Evolutionary conservation across 2,797 vertebrate species (phyloP).

Genomic region (Platalea minor): DNA sequence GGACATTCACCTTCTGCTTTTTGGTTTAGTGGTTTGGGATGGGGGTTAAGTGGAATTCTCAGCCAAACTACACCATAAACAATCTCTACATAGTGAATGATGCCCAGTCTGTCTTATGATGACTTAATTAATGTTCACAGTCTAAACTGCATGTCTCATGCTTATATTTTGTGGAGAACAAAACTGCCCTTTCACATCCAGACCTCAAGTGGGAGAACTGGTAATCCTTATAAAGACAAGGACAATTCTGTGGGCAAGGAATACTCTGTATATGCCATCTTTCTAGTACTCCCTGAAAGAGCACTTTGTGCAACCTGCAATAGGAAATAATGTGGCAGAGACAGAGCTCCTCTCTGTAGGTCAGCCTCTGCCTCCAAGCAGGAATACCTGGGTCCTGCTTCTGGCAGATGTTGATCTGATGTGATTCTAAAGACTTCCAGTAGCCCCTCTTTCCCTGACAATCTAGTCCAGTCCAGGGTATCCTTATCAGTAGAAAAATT

Average conservation of each 20-base stretch:
- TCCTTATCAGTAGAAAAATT: neutral
- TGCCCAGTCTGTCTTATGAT: neutral
- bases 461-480: neutral
- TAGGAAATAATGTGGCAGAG: neutral
- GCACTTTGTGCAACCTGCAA: neutral
- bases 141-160: neutral
- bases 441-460: neutral
- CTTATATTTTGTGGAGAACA: neutral
- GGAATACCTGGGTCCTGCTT: neutral
- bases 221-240: neutral
- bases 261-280: neutral
- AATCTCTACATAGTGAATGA: neutral
- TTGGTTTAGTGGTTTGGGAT: neutral
- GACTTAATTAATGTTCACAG: neutral
- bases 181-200: neutral
- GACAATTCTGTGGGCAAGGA: neutral
- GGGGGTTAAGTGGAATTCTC: neutral
- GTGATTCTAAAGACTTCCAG: neutral
- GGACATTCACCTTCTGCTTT: neutral
- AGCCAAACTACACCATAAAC: neutral
- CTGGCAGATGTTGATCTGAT: neutral
- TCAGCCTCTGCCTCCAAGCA: neutral
- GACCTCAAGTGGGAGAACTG: neutral
- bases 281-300: neutral
- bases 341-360: neutral